Base-by-base conservation (phyloP, 1,140 invertebrate genomes). In the Nasonia giraulti region DNA sequence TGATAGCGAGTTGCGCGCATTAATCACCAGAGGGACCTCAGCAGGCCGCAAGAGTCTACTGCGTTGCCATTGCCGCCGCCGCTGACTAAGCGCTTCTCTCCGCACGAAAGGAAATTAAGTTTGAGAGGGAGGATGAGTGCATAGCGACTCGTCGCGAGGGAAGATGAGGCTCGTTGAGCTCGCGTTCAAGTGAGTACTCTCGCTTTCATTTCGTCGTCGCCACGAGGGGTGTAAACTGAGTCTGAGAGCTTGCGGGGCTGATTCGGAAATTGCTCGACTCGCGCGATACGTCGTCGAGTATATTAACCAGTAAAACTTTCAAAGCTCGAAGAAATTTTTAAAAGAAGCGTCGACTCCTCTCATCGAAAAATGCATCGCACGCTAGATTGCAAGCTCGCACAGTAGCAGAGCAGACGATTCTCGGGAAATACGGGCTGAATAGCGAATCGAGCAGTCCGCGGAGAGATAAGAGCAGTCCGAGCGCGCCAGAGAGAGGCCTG, bases 51-150 rank as follows among this genome's bases (percentile, higher is more conserved):
- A 27, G 37, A 77, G 44, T 77, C 44, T 55, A 14, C 3, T n/a
- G 55, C 20, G 5, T 20, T 20, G 55, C 55, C 12, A 11, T 20
- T 6, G 55, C 55, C 12, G 12, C 20, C 80, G 27, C 68, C 68
- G 79, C 79, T 80, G 80, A 81, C 37, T 81, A 81, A 81, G 80
- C 80, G 69, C 20, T 81, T 81, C 33, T n/a, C 55, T 62, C 55
- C n/a, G 20, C 17, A 27, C 62, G 79, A 80, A 75, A 66, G 71
- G 71, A 74, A 75, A 82, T 75, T 82, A 75, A 74, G 80, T 75
- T 82, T 40, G 80, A 62, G 80, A 62, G 31, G 66, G 12, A 66
- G 33, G 33, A 37, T 20, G 47, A 62, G 78, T 44, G 17, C 31
- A 71, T 17, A 68, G 78, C 10, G 31, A 40, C 40, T 40, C 40